A percentile compares a stretch with the other conserved stretches of the same genome.
Conservation (phyloP, 2,113 vertebrate species). For the Pelecanoides urinatrix region DNA sequence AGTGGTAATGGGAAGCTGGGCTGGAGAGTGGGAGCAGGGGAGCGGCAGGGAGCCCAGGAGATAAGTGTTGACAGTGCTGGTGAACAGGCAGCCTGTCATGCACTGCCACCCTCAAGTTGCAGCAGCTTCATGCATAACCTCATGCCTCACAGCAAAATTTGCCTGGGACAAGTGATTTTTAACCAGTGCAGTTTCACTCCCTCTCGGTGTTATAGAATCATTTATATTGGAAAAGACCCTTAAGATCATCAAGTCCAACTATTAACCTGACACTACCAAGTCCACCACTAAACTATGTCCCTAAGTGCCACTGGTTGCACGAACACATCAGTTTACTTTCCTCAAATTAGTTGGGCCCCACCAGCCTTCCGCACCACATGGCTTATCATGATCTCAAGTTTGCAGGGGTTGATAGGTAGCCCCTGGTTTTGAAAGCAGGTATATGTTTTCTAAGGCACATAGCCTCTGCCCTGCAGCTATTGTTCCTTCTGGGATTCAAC, state of each 20-base stretch:
- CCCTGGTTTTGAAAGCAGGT: neutral
- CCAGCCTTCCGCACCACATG: rapidly evolving
- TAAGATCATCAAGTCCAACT: neutral
- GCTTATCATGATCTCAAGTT: neutral
- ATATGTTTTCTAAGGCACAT: neutral
- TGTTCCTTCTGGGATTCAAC: neutral
- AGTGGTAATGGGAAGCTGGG: neutral
- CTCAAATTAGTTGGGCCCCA: neutral
- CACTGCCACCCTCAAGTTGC: neutral
- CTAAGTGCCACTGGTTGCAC: rapidly evolving
- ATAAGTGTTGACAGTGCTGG: too few species aligned
- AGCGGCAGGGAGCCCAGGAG: neutral
- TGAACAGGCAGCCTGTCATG: neutral
- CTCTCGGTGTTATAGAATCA: neutral
- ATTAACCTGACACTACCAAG: neutral
- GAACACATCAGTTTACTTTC: neutral
- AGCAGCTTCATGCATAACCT: neutral
- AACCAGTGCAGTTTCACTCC: neutral
- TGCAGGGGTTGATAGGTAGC: neutral
- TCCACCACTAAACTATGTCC: neutral
- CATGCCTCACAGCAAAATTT: neutral
- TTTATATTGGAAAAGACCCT: neutral
- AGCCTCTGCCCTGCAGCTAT: neutral
- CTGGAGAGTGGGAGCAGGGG: neutral
- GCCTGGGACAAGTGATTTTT: neutral